A percentile compares a stretch with the other conserved stretches of the same genome.
phyloP scores from a whole-genome alignment of 2,888 invertebrate species.

The Eristalis tenax region DNA sequence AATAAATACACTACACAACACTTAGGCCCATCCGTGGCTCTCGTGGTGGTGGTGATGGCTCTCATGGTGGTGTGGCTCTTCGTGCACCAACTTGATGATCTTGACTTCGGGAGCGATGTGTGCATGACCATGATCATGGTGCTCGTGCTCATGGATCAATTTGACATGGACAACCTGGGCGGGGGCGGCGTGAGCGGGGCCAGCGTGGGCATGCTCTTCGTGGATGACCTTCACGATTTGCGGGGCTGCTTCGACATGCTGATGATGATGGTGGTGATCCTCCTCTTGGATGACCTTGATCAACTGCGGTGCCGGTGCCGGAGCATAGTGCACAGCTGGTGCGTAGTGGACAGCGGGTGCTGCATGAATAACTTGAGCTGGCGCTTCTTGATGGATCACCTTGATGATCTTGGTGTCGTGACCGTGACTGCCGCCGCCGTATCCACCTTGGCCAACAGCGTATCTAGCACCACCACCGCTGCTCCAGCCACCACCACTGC shows the following conservation, averaged over 20 bases:
- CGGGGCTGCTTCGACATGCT: constrained; percentile 44
- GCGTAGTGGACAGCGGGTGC: neutral
- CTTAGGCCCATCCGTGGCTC: constrained; percentile 54
- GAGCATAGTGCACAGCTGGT: neutral
- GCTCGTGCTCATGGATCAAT: constrained; percentile 28
- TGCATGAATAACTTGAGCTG: constrained; percentile 24
- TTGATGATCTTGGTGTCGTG: constrained; percentile 15
- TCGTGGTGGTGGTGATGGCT: constrained; percentile 26
- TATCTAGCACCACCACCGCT: neutral
- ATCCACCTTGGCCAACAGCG: neutral
- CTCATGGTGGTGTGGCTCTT: constrained; percentile 22
- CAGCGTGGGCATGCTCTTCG: constrained; percentile 6
- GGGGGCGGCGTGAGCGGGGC: constrained; percentile 36
- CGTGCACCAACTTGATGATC: constrained; percentile 37
- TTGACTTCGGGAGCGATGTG: constrained; percentile 28
- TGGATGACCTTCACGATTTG: constrained; percentile 46
- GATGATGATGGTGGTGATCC: constrained; percentile 34
- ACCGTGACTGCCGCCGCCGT: neutral
- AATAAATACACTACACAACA: constrained; percentile 45
- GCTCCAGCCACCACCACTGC: constrained; percentile 5
- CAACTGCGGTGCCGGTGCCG: constrained; percentile 20
- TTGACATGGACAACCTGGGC: constrained; percentile 40
- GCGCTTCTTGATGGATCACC: constrained; percentile 42
- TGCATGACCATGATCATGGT: constrained; percentile 4
- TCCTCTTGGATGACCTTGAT: constrained; percentile 46